phyloP scores from a whole-genome alignment of 2,113 vertebrate species.

The Machaerirhynchus nigripectus region DNA sequence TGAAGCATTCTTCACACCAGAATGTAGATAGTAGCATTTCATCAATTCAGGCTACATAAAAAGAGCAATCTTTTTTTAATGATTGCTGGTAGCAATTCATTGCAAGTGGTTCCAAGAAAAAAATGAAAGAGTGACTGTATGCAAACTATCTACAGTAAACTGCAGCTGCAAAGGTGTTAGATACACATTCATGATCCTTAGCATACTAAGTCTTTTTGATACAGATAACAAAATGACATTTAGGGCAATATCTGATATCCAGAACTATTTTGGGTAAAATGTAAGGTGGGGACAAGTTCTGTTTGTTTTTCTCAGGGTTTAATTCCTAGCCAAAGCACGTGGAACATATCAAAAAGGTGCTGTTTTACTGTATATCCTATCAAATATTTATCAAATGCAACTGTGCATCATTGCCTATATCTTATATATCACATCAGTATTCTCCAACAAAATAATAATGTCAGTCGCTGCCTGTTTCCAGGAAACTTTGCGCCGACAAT shows the following conservation, averaged over 20 bases:
- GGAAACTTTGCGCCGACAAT: slow-evolving; percentile 74
- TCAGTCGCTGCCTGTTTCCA: slow-evolving; percentile 45
- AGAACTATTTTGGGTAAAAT: slow-evolving; percentile 64
- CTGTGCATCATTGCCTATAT: neutral
- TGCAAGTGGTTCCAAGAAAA: slow-evolving; percentile 42
- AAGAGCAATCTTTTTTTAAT: slow-evolving; percentile 72
- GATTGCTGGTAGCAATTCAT: slow-evolving; percentile 60
- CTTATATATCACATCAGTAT: slow-evolving; percentile 43
- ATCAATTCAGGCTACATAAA: slow-evolving; percentile 67
- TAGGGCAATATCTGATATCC: slow-evolving; percentile 68
- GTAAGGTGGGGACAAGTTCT: slow-evolving; percentile 49
- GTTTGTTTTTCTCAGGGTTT: slow-evolving; percentile 46
- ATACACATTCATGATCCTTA: slow-evolving; percentile 49
- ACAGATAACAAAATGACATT: slow-evolving; percentile 61
- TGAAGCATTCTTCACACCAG: slow-evolving; percentile 43
- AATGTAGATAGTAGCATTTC: slow-evolving; percentile 62
- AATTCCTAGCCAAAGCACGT: neutral
- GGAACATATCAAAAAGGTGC: neutral
- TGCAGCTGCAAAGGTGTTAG: slow-evolving; percentile 66
- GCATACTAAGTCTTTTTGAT: slow-evolving; percentile 69
- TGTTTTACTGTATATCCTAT: neutral
- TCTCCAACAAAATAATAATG: slow-evolving; percentile 66
- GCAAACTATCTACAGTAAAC: slow-evolving; percentile 57
- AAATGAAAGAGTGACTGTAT: slow-evolving; percentile 38
- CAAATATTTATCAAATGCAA: neutral